Evolutionary conservation across 1,140 invertebrate species (phyloP).

Genomic region (Anastrepha ludens): DNA sequence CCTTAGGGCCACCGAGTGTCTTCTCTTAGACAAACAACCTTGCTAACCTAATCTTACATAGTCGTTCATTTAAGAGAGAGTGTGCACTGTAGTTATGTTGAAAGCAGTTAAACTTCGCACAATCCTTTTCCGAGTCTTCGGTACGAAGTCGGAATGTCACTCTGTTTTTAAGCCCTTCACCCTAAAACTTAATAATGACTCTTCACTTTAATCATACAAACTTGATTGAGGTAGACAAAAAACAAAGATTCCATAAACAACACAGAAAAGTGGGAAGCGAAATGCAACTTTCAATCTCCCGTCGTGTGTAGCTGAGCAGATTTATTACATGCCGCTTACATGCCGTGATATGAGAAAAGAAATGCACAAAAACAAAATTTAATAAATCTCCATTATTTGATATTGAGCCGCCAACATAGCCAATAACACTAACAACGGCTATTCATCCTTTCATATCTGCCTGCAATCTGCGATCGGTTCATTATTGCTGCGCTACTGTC

Average conservation of each 20-base stretch:
- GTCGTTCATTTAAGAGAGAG: too few species aligned
- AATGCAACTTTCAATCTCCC: conserved; percentile 7
- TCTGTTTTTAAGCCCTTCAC: too few species aligned
- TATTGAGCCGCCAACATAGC: conserved; percentile 7
- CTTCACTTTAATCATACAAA: background rate
- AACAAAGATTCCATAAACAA: background rate
- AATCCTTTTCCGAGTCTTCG: too few species aligned
- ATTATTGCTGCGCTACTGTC: background rate
- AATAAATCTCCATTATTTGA: conserved; percentile 50
- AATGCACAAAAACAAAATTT: background rate
- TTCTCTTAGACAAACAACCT: too few species aligned
- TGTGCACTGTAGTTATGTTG: too few species aligned
- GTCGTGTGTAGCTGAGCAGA: conserved; percentile 14
- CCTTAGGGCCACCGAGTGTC: too few species aligned
- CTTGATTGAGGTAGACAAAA: background rate
- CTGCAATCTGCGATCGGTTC: background rate
- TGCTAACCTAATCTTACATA: too few species aligned
- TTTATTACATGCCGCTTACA: conserved; percentile 4
- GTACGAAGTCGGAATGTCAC: too few species aligned
- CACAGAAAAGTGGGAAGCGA: background rate
- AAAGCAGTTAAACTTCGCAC: too few species aligned
- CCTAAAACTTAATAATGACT: too few species aligned
- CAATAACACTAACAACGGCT: background rate
- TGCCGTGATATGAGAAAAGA: background rate
- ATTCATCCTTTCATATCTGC: background rate